Conservation (phyloP, 2,797 vertebrate genomes). For the Crypturellus tataupa region DNA sequence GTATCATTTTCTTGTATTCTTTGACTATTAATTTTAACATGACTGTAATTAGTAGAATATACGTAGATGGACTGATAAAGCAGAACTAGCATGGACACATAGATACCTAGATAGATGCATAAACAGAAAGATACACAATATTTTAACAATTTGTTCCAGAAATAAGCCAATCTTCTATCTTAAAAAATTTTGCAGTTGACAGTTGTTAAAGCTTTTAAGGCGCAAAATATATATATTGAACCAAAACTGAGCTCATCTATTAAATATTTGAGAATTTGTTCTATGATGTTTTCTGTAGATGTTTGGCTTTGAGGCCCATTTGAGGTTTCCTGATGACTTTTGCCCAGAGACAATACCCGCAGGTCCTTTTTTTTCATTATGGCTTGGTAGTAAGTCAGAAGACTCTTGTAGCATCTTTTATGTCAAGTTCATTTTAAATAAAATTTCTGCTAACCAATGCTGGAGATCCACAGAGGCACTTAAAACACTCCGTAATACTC, state of each 20-base stretch:
- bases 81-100: not conserved
- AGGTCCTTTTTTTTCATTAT: not conserved
- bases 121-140: not conserved
- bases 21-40: not conserved
- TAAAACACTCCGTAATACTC: not conserved
- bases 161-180: not conserved
- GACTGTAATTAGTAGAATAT: not conserved
- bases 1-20: not conserved
- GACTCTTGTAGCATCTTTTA: not conserved
- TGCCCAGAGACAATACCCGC: not conserved
- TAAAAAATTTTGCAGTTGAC: not conserved
- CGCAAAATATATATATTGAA: not conserved
- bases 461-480: not conserved
- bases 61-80: too few relatives aligned
- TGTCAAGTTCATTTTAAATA: not conserved
- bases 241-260: not conserved
- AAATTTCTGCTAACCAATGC: not conserved
- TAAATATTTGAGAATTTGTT: not conserved
- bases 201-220: not conserved
- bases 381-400: not conserved
- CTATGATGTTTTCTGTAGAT: not conserved
- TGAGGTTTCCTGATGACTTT: not conserved
- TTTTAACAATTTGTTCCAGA: not conserved
- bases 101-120: not conserved
- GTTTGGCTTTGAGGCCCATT: not conserved